Evolutionary conservation across 2,113 vertebrate genomes (phyloP), one percentile per base, ranked within the genome.

Genomic region (Bubo blakistoni): DNA sequence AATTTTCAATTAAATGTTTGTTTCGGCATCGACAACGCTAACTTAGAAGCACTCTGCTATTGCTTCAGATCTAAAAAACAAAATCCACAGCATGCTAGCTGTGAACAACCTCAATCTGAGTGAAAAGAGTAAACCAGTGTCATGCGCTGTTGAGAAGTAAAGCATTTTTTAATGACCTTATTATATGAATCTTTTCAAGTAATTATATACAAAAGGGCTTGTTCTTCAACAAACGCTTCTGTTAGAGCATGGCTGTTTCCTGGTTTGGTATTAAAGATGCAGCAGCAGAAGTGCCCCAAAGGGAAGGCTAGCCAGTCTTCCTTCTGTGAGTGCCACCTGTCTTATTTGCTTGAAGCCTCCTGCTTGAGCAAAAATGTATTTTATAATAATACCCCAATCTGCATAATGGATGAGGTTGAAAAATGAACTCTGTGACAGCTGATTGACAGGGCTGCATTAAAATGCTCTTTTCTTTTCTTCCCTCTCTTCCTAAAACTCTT

Each of bases 361-460:
- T 81, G 91, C 81, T 83, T 81, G 69, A 95, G 86, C 3, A 11
- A 78, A 94, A 93, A 61, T 52, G 44, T 73, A 67, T 94, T 86
- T 96, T 92, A 58, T 93, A 93, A 83, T 97, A 95, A 88, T 89
- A 77, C 54, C 66, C 59, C 36, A 67, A 55, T 89, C 81, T 96
- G 76, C 95, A 92, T 96, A 90, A 95, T 86, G 83, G 80, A 90
- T 97, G 84, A 94, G 84, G 92, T 52, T 88, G 92, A 74, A 82
- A 95, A 96, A 82, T 90, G 32, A 94, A 85, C 74, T 88, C 86
- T 0, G 25, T 95, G 89, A 92, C 92, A 94, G 38, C 54, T 92
- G 96, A 96, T 52, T 94, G 96, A 67, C 86, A 90, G 71, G 84
- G n/a, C 84, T 95, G 83, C 84, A 42, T 90, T 94, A 87, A 91